Base-by-base conservation (phyloP, 2,888 invertebrate species). In the Strigamia maritima region DNA sequence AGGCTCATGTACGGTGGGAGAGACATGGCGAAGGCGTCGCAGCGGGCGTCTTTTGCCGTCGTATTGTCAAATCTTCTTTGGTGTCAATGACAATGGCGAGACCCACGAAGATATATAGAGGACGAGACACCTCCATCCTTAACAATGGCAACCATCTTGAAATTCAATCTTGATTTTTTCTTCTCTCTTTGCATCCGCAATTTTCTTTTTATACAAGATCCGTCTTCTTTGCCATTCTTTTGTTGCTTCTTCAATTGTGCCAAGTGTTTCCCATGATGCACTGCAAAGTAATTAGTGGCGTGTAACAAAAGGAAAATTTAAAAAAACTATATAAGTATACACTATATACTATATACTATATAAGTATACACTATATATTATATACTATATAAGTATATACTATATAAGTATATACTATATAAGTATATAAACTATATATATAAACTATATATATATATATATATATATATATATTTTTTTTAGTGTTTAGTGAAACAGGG, bases 181-280 rank as follows among this genome's bases (percentile, higher is more conserved):
- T 44, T 12, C 6, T 54, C 54, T 19, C 22, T 70, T 70, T 70
- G 70, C 70, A 70, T 70, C 70, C 28, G 70, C 70, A 28, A 70
- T 70, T 70, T n/a, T 28, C n/a, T 70, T 70, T 70, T 28, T 70
- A 70, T 28, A 70, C 26, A n/a, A 70, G 70, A 70, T 70, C 70
- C 70, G 28, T 70, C 70, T 49, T 19, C 49, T 70, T 28, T 70
- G 70, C 70, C 28, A 26, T 26, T 70, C 70, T 70, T 70, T 70
- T 70, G 70, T 70, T 70, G 28, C 28, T 70, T 26, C 70, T 70
- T 28, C 70, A 70, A 70, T 70, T 70, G 70, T 70, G 70, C 70
- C 70, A 70, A 70, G 70, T 28, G 70, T 28, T 70, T 70, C 70
- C 70, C 70, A 28, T 28, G 70, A 28, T 70, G 70, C 70, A 70